Evolutionary conservation across 1,140 invertebrate species (phyloP), one percentile per base, ranked within the genome.

Genomic region (Homalodisca vitripennis): DNA sequence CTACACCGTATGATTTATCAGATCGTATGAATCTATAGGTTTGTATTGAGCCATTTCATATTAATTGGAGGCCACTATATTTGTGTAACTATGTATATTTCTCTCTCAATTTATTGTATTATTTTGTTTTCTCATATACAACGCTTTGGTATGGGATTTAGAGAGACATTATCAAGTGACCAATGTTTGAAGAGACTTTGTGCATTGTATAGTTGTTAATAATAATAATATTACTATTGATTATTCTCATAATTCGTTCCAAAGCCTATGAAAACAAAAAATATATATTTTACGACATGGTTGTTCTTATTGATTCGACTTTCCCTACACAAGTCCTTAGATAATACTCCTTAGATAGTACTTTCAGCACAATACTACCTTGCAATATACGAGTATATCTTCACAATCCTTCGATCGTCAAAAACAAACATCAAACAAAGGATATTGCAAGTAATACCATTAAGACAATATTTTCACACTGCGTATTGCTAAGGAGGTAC

Each of bases 161-260:
- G 6, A 6, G 55, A 60, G 55, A 29, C 24, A 12, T 30, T 60
- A 60, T 27, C 6, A 60, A 27, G 55, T 60, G 55, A 60, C 55
- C 55, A 60, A 60, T 26, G 55, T 60, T 27, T 24, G 55, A 60
- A 53, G 55, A 27, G 55, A 60, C 55, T 60, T 3, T 27, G 55
- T 60, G 55, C 55, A 60, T 60, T 60, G 55, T 60, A 60, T 60
- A 60, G 55, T 60, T 60, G 55, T 60, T 60, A 60, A 60, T 53
- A 24, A 14, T n/a, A n/a, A n/a, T 60, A 26, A 60, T 60, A 60
- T 60, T 60, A 60, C 55, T 60, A 60, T 60, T 60, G 55, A 60
- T 60, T 60, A 60, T 60, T 60, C 55, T 60, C 55, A 60, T 60
- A 60, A 60, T 60, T 60, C 29, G 55, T 60, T 60, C 55, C 29